phyloP scores from a whole-genome alignment of 2,113 vertebrate species.

The Apus apus region DNA sequence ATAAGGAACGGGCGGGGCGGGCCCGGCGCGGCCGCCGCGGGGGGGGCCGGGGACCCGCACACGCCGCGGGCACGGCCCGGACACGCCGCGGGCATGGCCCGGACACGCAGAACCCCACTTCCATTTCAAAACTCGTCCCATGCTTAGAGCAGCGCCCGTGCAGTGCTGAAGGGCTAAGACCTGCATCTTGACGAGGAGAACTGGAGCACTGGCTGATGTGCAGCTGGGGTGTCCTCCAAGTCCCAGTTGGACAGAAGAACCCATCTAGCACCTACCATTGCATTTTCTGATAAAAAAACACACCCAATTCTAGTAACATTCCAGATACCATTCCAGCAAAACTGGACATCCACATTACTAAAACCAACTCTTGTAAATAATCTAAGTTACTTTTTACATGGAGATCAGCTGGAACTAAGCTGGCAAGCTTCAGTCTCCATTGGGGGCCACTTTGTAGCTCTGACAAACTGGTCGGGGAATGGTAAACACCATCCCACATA shows the following conservation, averaged over 20 bases:
- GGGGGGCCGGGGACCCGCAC: too few relatives aligned
- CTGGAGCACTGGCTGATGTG: not conserved
- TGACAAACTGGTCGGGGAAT: not conserved
- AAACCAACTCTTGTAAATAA: not conserved
- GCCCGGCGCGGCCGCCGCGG: too few relatives aligned
- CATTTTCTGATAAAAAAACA: not conserved
- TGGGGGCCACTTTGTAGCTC: not conserved
- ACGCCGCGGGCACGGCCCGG: too few relatives aligned
- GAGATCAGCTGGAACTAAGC: not conserved
- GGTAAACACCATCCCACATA: not conserved
- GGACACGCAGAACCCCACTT: too few relatives aligned
- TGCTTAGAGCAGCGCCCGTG: not conserved
- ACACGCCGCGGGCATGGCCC: too few relatives aligned
- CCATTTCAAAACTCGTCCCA: too few relatives aligned
- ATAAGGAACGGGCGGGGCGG: not conserved
- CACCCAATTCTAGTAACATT: not conserved
- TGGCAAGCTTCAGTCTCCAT: not conserved
- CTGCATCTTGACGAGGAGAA: not conserved
- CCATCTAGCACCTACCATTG: fast-evolving
- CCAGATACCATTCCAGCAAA: not conserved
- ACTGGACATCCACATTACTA: not conserved
- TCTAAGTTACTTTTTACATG: fast-evolving
- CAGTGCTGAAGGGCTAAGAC: not conserved
- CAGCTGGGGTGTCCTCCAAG: not conserved
- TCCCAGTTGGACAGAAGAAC: not conserved